A percentile compares a stretch with the other conserved stretches of the same genome.
These are phyloP conservation scores for Syngnathus floridae DNA, from an alignment of 2,113 vertebrate genomes.

Conservation along the genomic window DNA sequence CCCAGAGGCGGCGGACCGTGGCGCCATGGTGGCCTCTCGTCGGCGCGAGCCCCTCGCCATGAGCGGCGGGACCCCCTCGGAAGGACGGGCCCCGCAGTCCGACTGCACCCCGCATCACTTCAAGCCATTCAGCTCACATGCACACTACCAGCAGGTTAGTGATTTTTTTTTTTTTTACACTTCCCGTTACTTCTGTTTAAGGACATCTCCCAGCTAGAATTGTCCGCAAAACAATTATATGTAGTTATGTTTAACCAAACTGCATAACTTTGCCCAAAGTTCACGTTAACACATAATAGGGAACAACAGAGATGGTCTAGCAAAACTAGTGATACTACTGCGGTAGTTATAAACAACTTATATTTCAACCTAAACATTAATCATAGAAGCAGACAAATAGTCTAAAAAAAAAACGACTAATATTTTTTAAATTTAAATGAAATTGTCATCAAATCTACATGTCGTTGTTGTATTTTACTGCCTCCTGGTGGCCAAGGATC, in stretches of 20 bases:
- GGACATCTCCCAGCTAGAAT: not conserved
- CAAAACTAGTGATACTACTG: not conserved
- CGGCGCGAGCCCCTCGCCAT: conserved; percentile 79
- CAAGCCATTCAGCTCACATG: conserved; percentile 93
- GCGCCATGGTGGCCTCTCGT: conserved; percentile 92
- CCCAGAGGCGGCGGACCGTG: conserved; percentile 77
- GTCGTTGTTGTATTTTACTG: not conserved
- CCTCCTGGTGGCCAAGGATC: not conserved
- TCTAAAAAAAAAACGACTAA: not conserved
- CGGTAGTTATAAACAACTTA: not conserved
- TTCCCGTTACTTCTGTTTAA: not conserved
- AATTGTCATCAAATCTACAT: not conserved
- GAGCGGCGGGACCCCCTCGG: conserved; percentile 76
- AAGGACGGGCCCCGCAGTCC: conserved; percentile 75
- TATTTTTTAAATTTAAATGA: not conserved
- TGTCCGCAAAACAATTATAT: not conserved
- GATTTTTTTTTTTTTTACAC: no score
- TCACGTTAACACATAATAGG: not conserved
- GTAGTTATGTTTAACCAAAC: not conserved
- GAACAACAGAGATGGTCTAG: not conserved
- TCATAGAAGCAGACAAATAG: not conserved
- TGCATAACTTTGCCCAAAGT: not conserved
- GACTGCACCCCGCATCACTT: conserved; percentile 78
- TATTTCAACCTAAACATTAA: not conserved
- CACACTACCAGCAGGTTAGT: conserved; percentile 86